Evolutionary conservation across 2,888 invertebrate species (phyloP), one percentile per base, ranked within the genome.

Genomic region (Luperina testacea): DNA sequence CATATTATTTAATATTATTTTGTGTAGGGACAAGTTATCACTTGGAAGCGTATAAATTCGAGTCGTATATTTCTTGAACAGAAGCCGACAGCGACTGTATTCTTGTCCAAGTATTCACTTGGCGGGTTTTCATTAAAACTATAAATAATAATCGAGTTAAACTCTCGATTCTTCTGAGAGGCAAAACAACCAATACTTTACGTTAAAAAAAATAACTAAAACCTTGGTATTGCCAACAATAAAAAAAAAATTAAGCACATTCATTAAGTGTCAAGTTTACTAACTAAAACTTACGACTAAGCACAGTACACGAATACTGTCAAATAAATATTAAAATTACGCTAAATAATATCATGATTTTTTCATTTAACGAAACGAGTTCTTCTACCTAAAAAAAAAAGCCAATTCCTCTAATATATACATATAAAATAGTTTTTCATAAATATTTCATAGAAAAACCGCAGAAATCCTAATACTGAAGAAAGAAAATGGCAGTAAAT

Each of bases 241-340:
- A 61, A 81, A 82, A 75, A 89, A 20, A 78, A 75, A 87, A 84
- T 81, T 86, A 89, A 90, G 88, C 85, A 88, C 89, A 90, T 83
- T 84, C 69, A 86, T 85, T 87, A 89, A 87, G 85, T 83, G 71
- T 78, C 72, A 83, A 84, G 63, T 78, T 84, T 76, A 81, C 51
- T 42, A 73, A 74, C 77, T 80, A 85, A 75, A 85, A 61, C 86
- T 82, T 86, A 86, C 17, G 45, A 78, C 80, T 88, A 88, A 75
- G 32, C 38, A 90, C 92, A 91, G 91, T 92, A 93, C 89, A 83
- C 86, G 72, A 90, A 91, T 91, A 91, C 91, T 90, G 90, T 76
- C 63, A 86, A 91, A 93, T 92, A 93, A 93, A 92, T 93, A 91
- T 80, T 91, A 90, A 87, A 89, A 81, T 83, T 88, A 89, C 67